Percentiles rank a stretch among this genome's conserved stretches.
Evolutionary conservation across 2,797 vertebrate genomes (phyloP).

Genomic region (Bradypodion pumilum): DNA sequence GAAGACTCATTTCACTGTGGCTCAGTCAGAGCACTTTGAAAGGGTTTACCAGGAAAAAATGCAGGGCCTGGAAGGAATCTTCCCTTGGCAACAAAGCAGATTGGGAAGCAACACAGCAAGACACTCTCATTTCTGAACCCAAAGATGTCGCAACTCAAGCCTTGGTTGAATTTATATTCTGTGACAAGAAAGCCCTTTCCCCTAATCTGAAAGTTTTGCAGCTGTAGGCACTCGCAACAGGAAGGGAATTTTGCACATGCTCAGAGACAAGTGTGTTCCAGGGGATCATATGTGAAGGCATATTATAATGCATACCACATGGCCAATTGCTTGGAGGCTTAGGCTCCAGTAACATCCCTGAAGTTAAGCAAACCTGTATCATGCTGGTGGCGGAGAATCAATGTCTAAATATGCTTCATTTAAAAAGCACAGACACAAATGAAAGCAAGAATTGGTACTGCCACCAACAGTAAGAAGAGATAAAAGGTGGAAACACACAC

Average conservation of each 20-base stretch:
- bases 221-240: not conserved
- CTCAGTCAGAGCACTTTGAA: slow-evolving; percentile 66
- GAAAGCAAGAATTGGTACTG: too few relatives aligned
- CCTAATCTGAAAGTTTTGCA: not conserved
- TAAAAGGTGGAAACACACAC: too few relatives aligned
- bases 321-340: too few relatives aligned
- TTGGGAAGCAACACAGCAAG: not conserved
- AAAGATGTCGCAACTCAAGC: not conserved
- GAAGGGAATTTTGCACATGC: not conserved
- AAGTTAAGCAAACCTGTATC: not conserved
- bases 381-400: too few relatives aligned
- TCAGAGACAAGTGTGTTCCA: not conserved
- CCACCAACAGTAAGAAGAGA: too few relatives aligned
- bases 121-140: not conserved
- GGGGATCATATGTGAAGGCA: not conserved
- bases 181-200: not conserved
- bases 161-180: not conserved
- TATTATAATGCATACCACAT: not conserved
- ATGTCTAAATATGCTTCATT: not conserved
- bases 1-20: slow-evolving; percentile 71
- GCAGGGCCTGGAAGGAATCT: slow-evolving; percentile 45
- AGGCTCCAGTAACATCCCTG: not conserved
- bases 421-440: not conserved
- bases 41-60: slow-evolving; percentile 62
- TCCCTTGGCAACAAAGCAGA: slow-evolving; percentile 62